Conservation (phyloP, 1,140 invertebrate genomes). For the Heterodera carotae region DNA sequence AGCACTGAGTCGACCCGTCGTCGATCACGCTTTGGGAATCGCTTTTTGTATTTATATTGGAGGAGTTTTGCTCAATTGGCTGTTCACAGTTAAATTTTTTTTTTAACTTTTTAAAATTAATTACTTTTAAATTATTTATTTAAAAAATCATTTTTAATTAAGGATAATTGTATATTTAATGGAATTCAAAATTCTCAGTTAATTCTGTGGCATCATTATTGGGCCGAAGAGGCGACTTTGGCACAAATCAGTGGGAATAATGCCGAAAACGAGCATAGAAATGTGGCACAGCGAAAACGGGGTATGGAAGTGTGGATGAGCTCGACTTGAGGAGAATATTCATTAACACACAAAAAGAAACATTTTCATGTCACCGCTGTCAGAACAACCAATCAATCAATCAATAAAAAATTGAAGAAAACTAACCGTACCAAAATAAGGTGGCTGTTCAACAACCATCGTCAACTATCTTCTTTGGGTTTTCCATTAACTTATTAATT, state of each 20-base stretch:
- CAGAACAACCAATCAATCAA: no score
- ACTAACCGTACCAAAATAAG: no score
- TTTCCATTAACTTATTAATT: no score
- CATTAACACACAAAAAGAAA: no score
- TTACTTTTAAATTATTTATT: no score
- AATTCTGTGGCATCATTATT: constrained; percentile 61
- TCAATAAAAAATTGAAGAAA: no score
- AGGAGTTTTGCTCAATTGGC: constrained; percentile 57
- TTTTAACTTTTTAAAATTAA: not conserved
- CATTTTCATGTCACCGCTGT: no score
- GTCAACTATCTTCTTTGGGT: no score
- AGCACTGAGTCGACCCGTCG: constrained; percentile 41
- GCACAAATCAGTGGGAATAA: not conserved
- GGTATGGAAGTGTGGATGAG: not conserved
- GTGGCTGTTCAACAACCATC: no score
- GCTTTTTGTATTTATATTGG: constrained; percentile 47
- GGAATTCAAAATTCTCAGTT: not conserved
- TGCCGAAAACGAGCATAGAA: not conserved
- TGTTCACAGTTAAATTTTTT: constrained; percentile 49
- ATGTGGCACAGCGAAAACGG: not conserved
- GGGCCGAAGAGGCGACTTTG: constrained; percentile 42
- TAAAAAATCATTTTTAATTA: no score
- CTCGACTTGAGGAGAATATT: not conserved
- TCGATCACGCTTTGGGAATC: constrained; percentile 45
- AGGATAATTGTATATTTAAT: not conserved